Conservation (phyloP, 2,797 vertebrate genomes). For the Pseudochirops corinnae region DNA sequence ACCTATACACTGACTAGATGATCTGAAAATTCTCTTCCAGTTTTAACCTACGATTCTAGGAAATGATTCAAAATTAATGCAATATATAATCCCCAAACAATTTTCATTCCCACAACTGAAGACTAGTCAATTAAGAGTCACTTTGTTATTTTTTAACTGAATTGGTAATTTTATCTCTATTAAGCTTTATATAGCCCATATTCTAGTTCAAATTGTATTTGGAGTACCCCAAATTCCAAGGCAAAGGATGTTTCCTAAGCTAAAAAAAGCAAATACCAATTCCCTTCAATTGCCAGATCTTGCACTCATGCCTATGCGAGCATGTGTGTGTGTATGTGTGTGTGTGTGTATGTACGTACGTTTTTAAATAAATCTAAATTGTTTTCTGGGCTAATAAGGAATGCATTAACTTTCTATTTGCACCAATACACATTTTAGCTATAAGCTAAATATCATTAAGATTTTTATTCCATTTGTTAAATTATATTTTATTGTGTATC, state of each 20-base stretch:
- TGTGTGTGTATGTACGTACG: neutral
- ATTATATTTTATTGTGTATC: conserved; percentile 21
- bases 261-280: conserved; percentile 45
- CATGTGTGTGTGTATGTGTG: too few species aligned
- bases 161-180: conserved; percentile 34
- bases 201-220: conserved; percentile 19
- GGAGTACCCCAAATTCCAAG: conserved; percentile 50
- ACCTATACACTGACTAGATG: neutral
- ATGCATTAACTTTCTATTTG: conserved; percentile 66
- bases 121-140: conserved; percentile 15
- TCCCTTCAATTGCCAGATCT: conserved; percentile 45
- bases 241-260: conserved; percentile 39
- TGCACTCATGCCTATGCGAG: too few species aligned
- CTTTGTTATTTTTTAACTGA: conserved; percentile 31
- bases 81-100: conserved; percentile 1
- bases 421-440: conserved; percentile 75
- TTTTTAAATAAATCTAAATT: conserved; percentile 66
- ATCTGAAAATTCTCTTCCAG: neutral
- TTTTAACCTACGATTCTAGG: neutral
- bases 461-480: neutral
- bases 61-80: conserved; percentile 27
- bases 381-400: conserved; percentile 60
- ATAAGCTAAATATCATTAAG: conserved; percentile 60
- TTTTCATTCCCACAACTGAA: conserved; percentile 41
- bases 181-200: neutral